Conservation (phyloP, 2,888 invertebrate genomes). For the Eristalinus sepulchralis region DNA sequence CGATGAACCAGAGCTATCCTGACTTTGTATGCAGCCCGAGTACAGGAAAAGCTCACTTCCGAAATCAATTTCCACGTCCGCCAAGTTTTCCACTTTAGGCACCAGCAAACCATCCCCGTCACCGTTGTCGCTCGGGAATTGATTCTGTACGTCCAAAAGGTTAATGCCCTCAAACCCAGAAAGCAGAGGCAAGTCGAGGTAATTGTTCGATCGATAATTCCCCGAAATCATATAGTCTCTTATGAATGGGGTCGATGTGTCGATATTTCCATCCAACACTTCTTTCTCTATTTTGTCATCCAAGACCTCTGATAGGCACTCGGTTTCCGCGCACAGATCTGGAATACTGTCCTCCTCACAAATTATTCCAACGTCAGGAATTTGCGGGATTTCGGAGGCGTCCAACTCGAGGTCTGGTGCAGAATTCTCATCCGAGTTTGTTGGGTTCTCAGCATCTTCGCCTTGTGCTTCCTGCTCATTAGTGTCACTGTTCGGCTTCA, state of each 20-base stretch:
- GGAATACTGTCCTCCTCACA: constrained; percentile 20
- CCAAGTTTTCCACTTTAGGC: not conserved
- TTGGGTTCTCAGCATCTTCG: not conserved
- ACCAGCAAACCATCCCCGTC: not conserved
- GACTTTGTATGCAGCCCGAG: constrained; percentile 5
- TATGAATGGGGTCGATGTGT: not conserved
- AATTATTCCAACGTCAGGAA: constrained; percentile 27
- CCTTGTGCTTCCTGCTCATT: not conserved
- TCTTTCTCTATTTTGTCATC: constrained; percentile 3
- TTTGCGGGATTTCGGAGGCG: not conserved
- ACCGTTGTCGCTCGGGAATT: not conserved
- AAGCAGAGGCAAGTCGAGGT: not conserved
- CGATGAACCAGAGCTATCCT: not conserved
- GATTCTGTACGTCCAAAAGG: constrained; percentile 12
- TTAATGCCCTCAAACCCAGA: constrained; percentile 18
- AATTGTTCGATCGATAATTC: not conserved
- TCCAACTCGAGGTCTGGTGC: constrained; percentile 20
- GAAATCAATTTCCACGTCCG: constrained; percentile 14
- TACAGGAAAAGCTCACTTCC: constrained; percentile 20
- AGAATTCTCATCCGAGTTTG: not conserved
- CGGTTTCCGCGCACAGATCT: not conserved
- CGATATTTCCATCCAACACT: not conserved
- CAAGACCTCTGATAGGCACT: constrained; percentile 10
- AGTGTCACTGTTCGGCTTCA: not conserved
- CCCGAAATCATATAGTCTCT: constrained; percentile 35